Conservation (phyloP, 2,888 invertebrate genomes). For the Melieria crassipennis region DNA sequence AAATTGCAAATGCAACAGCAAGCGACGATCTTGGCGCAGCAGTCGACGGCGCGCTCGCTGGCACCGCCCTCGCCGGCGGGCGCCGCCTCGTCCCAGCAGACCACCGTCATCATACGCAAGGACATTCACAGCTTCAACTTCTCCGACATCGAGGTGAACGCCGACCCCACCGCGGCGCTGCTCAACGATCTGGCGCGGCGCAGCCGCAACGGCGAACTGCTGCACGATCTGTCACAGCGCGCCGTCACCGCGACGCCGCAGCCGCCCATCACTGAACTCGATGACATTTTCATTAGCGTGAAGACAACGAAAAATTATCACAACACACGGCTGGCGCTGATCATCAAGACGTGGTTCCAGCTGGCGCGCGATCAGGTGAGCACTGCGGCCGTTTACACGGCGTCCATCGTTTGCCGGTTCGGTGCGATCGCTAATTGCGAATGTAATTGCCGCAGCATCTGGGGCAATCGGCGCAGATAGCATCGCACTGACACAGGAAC, state of each 20-base stretch:
- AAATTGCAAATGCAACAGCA: slow-evolving; percentile 13
- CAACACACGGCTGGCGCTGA: slow-evolving; percentile 81
- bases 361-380: slow-evolving; percentile 90
- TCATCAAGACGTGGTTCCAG: slow-evolving; percentile 95
- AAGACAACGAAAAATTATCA: slow-evolving; percentile 94
- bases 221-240: slow-evolving; percentile 63
- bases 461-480: too few relatives aligned
- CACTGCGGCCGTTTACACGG: too few relatives aligned
- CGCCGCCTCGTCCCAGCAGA: slow-evolving; percentile 43
- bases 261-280: slow-evolving; percentile 76
- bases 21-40: slow-evolving; percentile 19
- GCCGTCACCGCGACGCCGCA: slow-evolving; percentile 66
- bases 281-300: slow-evolving; percentile 94
- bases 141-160: slow-evolving; percentile 63
- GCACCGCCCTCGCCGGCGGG: slow-evolving; percentile 33
- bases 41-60: slow-evolving; percentile 37
- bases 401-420: neutral
- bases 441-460: too few relatives aligned
- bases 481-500: too few relatives aligned
- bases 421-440: too few relatives aligned
- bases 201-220: slow-evolving; percentile 61
- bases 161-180: slow-evolving; percentile 57
- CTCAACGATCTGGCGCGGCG: slow-evolving; percentile 59
- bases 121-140: slow-evolving; percentile 65
- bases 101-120: slow-evolving; percentile 65